Base-by-base conservation (phyloP, 2,797 vertebrate genomes). In the Alca torda region DNA sequence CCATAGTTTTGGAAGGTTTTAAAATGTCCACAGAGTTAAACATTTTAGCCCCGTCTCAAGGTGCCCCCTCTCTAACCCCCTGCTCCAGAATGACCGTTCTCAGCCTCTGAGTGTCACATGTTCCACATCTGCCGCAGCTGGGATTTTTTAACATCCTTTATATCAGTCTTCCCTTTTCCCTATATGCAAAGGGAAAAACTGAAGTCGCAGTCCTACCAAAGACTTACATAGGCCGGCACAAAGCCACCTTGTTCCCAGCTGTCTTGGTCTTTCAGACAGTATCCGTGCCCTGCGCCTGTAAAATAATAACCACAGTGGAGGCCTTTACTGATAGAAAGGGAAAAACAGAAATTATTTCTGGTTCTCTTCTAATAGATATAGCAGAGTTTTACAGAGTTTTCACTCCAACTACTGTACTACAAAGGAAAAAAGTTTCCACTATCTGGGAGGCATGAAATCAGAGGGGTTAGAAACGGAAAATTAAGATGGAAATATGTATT, bases 231-330 rank as follows among this genome's bases (percentile, higher is more conserved):
- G 13, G 13, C 5, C 46, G 39, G 8, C 26, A 33, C 20, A 76
- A 67, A 35, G 54, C 11, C 21, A 63, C 15, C 2, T 11, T 79
- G 15, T 51, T 74, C 19, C 31, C 0, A 0, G 4, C 7, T 59
- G 23, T 13, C 8, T 75, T 82, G 13, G 4, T 51, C 46, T 89
- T 79, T 68, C 6, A 30, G 17, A 33, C 7, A 61, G 10, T 10
- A 18, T 5, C 6, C 0, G 0, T 64, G 33, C 16, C 51, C 20
- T 60, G 16, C 1, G 0, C 6, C 25, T 84, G 24, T 43, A 65
- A 61, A 76, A 28, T 57, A 60, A 80, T 72, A 74, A 74, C 53
- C 4, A 67, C 12, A 69, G 16, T 0, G 4, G 16, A 84, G 13
- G 7, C 4, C 10, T 70, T 69, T 64, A 67, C 8, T 74, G 30